Conservation (phyloP, 1,140 invertebrate genomes). For the Lordiphosa clarofinis region DNA sequence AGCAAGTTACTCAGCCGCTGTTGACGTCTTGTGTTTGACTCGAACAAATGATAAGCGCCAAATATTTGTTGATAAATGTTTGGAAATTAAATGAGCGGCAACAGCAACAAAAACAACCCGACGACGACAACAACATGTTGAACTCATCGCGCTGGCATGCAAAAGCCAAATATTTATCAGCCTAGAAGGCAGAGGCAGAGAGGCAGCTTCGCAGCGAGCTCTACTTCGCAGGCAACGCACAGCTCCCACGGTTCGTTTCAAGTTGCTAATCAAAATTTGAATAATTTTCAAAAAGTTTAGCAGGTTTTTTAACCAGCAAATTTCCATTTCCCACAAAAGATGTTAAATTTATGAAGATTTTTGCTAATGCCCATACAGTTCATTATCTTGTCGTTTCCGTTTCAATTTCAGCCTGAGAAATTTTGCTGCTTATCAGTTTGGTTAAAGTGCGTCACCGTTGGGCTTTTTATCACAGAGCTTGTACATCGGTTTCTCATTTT, state of each 20-base stretch:
- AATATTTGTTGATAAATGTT: slow-evolving; percentile 77
- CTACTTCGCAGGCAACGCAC: slow-evolving; percentile 18
- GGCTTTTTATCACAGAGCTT: slow-evolving; percentile 1
- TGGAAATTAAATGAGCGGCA: slow-evolving; percentile 70
- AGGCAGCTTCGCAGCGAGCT: slow-evolving; percentile 9
- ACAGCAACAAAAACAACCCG: slow-evolving; percentile 24
- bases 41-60: slow-evolving; percentile 68
- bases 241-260: slow-evolving; percentile 55
- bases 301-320: slow-evolving; percentile 3
- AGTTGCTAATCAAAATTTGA: slow-evolving; percentile 70
- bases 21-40: slow-evolving; percentile 28
- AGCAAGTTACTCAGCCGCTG: slow-evolving; percentile 1
- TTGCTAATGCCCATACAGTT: neutral
- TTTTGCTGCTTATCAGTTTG: slow-evolving; percentile 14
- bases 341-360: slow-evolving; percentile 1
- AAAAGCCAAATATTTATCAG: slow-evolving; percentile 72
- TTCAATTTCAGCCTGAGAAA: slow-evolving; percentile 9
- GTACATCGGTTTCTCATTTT: no score
- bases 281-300: slow-evolving; percentile 38
- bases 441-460: slow-evolving; percentile 9
- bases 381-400: slow-evolving; percentile 15
- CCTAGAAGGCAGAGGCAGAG: slow-evolving; percentile 29
- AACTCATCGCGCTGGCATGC: slow-evolving; percentile 71
- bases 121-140: slow-evolving; percentile 34
- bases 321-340: slow-evolving; percentile 3